Evolutionary conservation across 2,113 vertebrate genomes (phyloP), one percentile per base, ranked within the genome.

Genomic region (Neomonachus schauinslandi): DNA sequence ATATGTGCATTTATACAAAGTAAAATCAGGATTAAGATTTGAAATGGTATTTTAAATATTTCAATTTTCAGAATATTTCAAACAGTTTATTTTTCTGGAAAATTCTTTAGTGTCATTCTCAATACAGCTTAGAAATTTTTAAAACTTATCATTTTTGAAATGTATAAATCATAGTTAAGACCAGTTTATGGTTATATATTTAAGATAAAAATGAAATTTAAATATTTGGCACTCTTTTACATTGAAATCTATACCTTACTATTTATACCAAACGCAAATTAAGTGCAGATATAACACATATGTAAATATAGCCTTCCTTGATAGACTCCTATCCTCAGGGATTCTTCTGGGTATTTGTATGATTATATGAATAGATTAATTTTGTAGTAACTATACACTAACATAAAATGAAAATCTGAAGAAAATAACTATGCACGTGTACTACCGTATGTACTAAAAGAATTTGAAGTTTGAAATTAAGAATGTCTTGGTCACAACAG

Each of bases 41-140:
- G 22, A 57, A 94, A 81, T 61, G 7, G 6, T 31, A 76, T 26
- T 59, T 39, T 22, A 85, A 80, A 46, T 65, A 69, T 51, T 92
- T 72, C 13, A 83, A 33, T 51, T 92, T 91, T 86, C 36, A 89
- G 18, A 71, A 67, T 67, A 36, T 28, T 85, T 79, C 72, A 63
- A 63, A 63, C 2, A 65, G 7, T 67, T 69, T n/a, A 69, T 55
- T 94, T 80, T 96, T 39, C 55, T 93, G 13, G 7, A 9, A 93
- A 97, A 49, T 94, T 18, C 10, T 87, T 65, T 74, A 63, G 46
- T 85, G 14, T 26, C 21, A 76, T 77, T 92, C 96, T 96, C 57
- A 77, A 21, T n/a, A 69, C 13, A 82, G 19, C 42, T 53, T 82
- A 4, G 26, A 28, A 94, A n/a, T n/a, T 69, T 69, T n/a, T 19